Base-by-base conservation (phyloP, 1,140 invertebrate genomes). In the Caerostris darwini region DNA sequence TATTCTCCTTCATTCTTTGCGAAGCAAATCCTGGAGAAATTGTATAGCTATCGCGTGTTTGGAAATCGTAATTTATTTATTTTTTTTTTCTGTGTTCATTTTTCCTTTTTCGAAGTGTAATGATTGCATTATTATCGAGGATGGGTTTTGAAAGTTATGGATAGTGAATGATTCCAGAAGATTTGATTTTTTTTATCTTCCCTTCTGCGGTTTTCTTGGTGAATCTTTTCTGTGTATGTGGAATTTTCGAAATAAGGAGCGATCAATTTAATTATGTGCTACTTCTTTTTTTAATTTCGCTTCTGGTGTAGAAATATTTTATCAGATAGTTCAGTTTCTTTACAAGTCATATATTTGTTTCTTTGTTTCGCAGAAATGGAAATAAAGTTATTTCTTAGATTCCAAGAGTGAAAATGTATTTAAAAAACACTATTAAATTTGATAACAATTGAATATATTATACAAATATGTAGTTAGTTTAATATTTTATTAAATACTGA, bases 41-140 rank as follows among this genome's bases (percentile, higher is more conserved):
- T 50, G 8, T 8, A 77, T 14, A 8, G 71, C 71, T 14, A 77
- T 77, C 12, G 34, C 71, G 71, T 50, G 71, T 53, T 34, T 34
- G 10, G 8, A 77, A 77, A 77, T 50, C 10, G 8, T 77, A 77
- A 77, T 77, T 77, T 53, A 77, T 77, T 77, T 50, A 77, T 12
- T 77, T 71, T 53, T 53, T 53, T 12, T 77, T 50, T 5, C 19
- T 34, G 34, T 34, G 34, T 34, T 34, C 34, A 34, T 34, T 34
- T 34, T 34, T 50, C 0, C 12, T 77, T 53, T 77, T 5, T 3
- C 7, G 1, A 12, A 34, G 71, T 77, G 34, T 77, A 77, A 77
- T 50, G 71, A 77, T 77, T 77, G 71, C 71, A 77, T 77, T 77
- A 77, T 53, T 77, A 77, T 77, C 71, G 50, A 77, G 12, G 53